phyloP scores from a whole-genome alignment of 2,888 invertebrate genomes.

The Heliconius ethilla region DNA sequence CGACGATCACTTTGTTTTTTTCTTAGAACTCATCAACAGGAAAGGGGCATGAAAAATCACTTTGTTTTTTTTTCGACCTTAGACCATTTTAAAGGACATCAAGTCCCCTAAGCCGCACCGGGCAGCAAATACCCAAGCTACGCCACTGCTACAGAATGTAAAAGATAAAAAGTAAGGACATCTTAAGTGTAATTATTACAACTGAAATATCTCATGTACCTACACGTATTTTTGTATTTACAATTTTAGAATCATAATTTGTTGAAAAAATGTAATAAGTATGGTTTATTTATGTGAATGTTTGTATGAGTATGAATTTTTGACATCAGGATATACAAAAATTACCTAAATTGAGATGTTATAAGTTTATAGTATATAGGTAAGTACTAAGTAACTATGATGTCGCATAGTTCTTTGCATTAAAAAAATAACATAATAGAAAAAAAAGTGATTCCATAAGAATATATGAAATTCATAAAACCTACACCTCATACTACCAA shows the following conservation, averaged over 20 bases:
- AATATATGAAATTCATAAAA: neutral
- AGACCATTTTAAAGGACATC: too few relatives aligned
- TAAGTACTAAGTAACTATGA: neutral
- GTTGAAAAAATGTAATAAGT: neutral
- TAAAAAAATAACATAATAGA: neutral
- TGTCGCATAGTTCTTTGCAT: neutral
- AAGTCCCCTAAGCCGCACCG: too few relatives aligned
- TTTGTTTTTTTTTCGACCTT: too few relatives aligned
- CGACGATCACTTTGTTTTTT: too few relatives aligned
- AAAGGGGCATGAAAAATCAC: too few relatives aligned
- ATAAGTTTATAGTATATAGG: neutral
- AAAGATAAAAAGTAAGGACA: neutral
- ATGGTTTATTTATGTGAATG: neutral
- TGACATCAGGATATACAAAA: neutral
- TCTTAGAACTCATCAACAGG: too few relatives aligned
- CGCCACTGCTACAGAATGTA: neutral
- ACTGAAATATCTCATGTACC: neutral
- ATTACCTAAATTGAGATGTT: neutral
- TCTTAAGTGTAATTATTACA: neutral
- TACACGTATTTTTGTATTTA: neutral
- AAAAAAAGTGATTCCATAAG: too few relatives aligned
- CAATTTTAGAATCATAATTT: neutral
- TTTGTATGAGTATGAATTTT: neutral
- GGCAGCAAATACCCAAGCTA: too few relatives aligned
- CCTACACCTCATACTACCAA: neutral